These are phyloP conservation scores for Poecilobothrus nobilitatus DNA, from an alignment of 2,888 invertebrate genomes.

Conservation along the genomic window DNA sequence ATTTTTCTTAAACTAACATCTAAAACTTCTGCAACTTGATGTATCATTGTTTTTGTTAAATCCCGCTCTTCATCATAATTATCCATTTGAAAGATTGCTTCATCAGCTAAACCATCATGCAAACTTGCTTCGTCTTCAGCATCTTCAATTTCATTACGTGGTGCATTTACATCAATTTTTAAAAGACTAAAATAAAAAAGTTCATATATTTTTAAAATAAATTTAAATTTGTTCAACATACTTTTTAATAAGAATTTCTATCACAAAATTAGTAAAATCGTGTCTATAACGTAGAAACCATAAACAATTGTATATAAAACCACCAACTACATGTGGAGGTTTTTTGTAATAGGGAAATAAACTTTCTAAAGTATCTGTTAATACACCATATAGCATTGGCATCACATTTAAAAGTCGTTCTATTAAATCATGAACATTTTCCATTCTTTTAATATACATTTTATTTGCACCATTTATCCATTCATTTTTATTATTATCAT, in stretches of 20 bases:
- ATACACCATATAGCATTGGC: slow-evolving; percentile 60
- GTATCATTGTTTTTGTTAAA: slow-evolving; percentile 38
- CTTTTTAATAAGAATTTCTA: slow-evolving; percentile 69
- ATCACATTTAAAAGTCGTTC: slow-evolving; percentile 39
- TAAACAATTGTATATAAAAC: slow-evolving; percentile 70
- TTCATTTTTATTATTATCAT: slow-evolving; percentile 45
- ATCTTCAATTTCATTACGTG: slow-evolving; percentile 52
- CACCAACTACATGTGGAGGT: slow-evolving; percentile 57
- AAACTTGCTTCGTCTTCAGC: slow-evolving; percentile 46
- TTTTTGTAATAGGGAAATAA: slow-evolving; percentile 72
- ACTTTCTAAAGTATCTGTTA: slow-evolving; percentile 55
- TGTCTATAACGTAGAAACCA: slow-evolving; percentile 69
- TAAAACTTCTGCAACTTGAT: slow-evolving; percentile 55
- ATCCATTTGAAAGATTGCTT: slow-evolving; percentile 37
- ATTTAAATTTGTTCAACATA: slow-evolving; percentile 42
- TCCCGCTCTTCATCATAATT: slow-evolving; percentile 25
- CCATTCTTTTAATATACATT: slow-evolving; percentile 49
- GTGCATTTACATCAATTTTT: slow-evolving; percentile 62
- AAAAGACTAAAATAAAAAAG: slow-evolving; percentile 52
- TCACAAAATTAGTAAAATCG: slow-evolving; percentile 56
- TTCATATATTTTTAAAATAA: slow-evolving; percentile 11
- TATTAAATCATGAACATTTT: slow-evolving; percentile 54
- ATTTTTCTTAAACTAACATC: slow-evolving; percentile 72
- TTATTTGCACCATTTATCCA: slow-evolving; percentile 56
- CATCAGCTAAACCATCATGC: slow-evolving; percentile 38